A percentile compares a stretch with the other conserved stretches of the same genome.
phyloP scores from a whole-genome alignment of 2,888 invertebrate genomes.

The Phorcus lineatus region DNA sequence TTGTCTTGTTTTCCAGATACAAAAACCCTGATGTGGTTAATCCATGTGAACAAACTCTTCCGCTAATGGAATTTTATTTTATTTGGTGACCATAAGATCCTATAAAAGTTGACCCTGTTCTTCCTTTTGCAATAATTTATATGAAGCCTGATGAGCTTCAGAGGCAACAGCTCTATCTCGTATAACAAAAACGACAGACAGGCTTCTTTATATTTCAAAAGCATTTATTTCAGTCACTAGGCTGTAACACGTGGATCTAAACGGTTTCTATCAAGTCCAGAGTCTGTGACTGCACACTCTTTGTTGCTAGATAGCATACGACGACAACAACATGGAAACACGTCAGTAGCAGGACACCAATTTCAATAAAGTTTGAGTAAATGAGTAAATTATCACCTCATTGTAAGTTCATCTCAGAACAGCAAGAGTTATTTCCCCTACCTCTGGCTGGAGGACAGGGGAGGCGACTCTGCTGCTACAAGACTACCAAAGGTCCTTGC shows the following conservation, averaged over 20 bases:
- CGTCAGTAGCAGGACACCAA: constrained; percentile 22
- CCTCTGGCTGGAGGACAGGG: background rate
- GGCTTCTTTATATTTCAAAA: constrained; percentile 29
- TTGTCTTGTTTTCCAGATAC: no score
- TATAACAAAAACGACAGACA: background rate
- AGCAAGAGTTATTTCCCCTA: constrained; percentile 6
- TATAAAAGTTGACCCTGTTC: no score
- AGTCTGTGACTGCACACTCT: constrained; percentile 19
- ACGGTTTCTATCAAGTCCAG: constrained; percentile 26
- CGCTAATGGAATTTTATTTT: no score
- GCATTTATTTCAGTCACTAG: constrained; percentile 34
- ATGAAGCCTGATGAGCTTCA: no score
- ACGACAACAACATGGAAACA: constrained; percentile 21
- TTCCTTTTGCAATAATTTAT: no score
- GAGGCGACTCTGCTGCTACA: background rate
- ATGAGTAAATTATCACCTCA: constrained; percentile 22
- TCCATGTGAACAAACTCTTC: no score
- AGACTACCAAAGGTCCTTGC: background rate
- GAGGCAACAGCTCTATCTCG: no score
- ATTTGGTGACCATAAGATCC: no score
- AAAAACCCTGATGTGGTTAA: no score
- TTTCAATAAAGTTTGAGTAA: constrained; percentile 16
- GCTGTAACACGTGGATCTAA: constrained; percentile 36
- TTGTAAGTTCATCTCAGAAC: constrained; percentile 16
- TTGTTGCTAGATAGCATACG: constrained; percentile 25